Evolutionary conservation across 1,140 invertebrate species (phyloP).

Genomic region (Antheraea pernyi): DNA sequence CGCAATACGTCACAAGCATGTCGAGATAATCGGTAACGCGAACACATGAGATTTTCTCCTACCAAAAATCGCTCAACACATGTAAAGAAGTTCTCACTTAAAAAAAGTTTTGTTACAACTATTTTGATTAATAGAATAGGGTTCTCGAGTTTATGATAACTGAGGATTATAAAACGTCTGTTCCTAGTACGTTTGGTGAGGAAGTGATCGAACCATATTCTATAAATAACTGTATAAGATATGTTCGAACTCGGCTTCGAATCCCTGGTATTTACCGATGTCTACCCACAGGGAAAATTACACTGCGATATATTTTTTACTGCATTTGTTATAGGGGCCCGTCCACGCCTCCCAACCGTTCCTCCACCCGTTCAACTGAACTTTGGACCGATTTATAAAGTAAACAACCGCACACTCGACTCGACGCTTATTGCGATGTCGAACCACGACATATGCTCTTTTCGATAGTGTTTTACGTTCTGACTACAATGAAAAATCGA

Average conservation of each 20-base stretch:
- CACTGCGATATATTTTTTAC: neutral
- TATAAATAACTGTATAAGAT: neutral
- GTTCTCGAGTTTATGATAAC: too few relatives aligned
- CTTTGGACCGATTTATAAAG: conserved; percentile 18
- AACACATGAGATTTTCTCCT: too few relatives aligned
- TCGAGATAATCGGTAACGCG: too few relatives aligned
- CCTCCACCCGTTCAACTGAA: conserved; percentile 13
- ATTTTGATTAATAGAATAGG: too few relatives aligned
- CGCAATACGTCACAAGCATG: too few relatives aligned
- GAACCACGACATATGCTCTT: conserved; percentile 21
- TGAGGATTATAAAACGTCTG: too few relatives aligned
- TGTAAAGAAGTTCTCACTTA: too few relatives aligned
- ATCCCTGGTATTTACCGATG: neutral
- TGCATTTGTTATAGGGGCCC: conserved; percentile 1
- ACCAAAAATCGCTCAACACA: too few relatives aligned
- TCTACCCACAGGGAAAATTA: neutral
- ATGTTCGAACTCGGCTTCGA: neutral
- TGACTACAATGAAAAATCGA: conserved; percentile 13
- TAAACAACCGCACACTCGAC: conserved; percentile 19
- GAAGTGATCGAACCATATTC: neutral
- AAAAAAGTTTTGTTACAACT: too few relatives aligned
- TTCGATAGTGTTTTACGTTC: conserved; percentile 21
- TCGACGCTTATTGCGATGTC: conserved; percentile 23
- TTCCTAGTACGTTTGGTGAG: neutral
- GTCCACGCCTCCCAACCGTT: neutral